Conservation (phyloP, 2,113 vertebrate species). For the Myotis brandtii region DNA sequence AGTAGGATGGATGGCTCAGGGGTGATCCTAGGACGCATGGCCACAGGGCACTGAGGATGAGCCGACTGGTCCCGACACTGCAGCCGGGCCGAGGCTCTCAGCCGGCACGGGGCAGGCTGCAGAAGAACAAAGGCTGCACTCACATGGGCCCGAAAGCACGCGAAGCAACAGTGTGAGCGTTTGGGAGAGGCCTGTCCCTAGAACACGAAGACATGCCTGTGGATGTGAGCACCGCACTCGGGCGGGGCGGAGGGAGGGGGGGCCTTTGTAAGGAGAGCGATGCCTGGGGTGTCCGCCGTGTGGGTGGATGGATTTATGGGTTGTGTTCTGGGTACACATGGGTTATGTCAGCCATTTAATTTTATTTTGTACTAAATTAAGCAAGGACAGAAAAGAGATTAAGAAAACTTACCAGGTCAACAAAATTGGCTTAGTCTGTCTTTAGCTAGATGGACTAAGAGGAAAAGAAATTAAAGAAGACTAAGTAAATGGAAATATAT, state of each 20-base stretch:
- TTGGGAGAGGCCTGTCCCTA: neutral
- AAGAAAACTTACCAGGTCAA: neutral
- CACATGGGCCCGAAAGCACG: neutral
- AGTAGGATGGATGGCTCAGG: neutral
- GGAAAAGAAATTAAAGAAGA: neutral
- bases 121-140: neutral
- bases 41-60: too few relatives aligned
- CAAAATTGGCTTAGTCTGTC: neutral
- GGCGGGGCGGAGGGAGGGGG: too few relatives aligned
- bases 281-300: neutral
- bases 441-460: neutral
- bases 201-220: neutral
- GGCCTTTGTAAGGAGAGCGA: neutral
- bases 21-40: neutral
- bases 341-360: neutral
- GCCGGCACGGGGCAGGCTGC: neutral
- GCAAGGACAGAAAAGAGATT: neutral
- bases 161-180: neutral
- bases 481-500: neutral
- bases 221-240: rapidly evolving
- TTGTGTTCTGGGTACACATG: neutral
- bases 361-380: neutral
- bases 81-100: neutral
- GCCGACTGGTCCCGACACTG: neutral
- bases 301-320: neutral